Percentiles rank a stretch among this genome's conserved stretches.
phyloP scores from a whole-genome alignment of 2,797 vertebrate genomes.

The Lepus oiostolus region DNA sequence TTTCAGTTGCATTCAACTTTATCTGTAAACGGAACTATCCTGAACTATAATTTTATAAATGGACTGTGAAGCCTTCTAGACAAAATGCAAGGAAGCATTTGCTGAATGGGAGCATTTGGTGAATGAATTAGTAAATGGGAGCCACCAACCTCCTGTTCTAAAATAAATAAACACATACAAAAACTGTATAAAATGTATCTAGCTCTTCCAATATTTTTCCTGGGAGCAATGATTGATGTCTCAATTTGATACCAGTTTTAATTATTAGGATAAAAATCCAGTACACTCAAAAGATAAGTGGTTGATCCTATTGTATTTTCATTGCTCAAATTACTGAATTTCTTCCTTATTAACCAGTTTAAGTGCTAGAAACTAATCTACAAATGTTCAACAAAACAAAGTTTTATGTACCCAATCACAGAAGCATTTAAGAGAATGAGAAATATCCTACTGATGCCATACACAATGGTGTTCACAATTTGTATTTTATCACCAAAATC shows the following conservation, averaged over 20 bases:
- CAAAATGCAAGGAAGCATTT: constrained; percentile 69
- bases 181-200: not conserved
- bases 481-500: not conserved
- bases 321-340: not conserved
- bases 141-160: no score
- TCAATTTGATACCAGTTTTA: not conserved
- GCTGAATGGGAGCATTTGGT: no score
- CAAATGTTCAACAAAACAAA: not conserved
- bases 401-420: not conserved
- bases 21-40: constrained; percentile 74
- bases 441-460: not conserved
- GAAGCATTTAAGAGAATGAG: not conserved
- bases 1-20: constrained; percentile 79
- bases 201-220: not conserved
- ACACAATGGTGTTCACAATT: not conserved
- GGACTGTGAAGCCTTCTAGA: constrained; percentile 72
- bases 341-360: constrained; percentile 38
- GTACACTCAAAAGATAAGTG: not conserved
- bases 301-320: constrained; percentile 12
- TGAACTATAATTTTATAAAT: constrained; percentile 74
- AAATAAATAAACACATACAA: no score
- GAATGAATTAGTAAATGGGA: no score
- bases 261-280: constrained; percentile 2
- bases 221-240: not conserved
- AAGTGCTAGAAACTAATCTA: not conserved